Base-by-base conservation (phyloP, 2,888 invertebrate genomes). In the Platycnemis pennipes region DNA sequence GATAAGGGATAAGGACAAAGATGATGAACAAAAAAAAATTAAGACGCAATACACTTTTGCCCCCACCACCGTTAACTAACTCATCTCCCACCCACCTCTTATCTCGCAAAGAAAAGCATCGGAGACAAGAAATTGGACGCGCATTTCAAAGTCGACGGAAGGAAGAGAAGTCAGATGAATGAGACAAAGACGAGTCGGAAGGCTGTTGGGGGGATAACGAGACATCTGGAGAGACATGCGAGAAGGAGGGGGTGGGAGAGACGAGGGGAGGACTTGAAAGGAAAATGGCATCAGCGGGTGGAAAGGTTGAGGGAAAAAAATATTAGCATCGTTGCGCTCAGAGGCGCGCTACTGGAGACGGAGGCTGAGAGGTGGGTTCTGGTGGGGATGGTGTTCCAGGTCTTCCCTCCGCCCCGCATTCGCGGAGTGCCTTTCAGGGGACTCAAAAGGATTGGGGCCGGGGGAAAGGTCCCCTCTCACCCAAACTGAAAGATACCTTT, bases 51-150 rank as follows among this genome's bases (percentile, higher is more conserved):
- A 77, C 37, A 77, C 77, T 77, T 77, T 77, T 77, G 37, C 77
- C 11, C 77, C 77, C 77, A 37, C 77, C 37, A 11, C 77, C 37
- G 26, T 19, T 7, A 13, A 77, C 77, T 37, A 16, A 5, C 37
- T 5, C 31, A 4, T 37, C 31, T 37, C 37, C 77, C 1, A 77
- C 37, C 37, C 37, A 7, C 11, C 77, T 77, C 37, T 77, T 37
- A 37, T 77, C 37, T 31, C 37, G 11, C 77, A 37, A 77, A 37
- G 26, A 77, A 77, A 77, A 77, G 37, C 77, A 77, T 37, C 77
- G 31, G 37, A n/a, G 77, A 77, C 77, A 77, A 77, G 77, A 77
- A 77, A 77, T 77, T 77, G 77, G 77, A 77, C 77, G 77, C 63
- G n/a, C 77, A 77, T 77, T 77, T 77, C 77, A 37, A 31, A 77